Base-by-base conservation (phyloP, 2,888 invertebrate species). In the Tholera decimalis region DNA sequence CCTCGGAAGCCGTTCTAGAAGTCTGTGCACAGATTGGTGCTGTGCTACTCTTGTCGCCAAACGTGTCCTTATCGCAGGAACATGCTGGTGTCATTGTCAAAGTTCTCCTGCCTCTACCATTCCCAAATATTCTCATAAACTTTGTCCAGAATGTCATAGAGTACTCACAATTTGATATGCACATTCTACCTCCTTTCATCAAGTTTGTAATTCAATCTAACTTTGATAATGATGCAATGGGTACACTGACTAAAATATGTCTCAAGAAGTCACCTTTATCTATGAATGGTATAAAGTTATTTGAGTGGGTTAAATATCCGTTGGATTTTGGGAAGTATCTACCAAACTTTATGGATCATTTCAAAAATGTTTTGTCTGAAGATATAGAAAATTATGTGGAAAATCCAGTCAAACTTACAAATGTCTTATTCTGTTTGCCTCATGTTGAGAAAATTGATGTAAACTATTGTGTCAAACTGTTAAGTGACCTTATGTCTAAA, bases 101-200 rank as follows among this genome's bases (percentile, higher is more conserved):
- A 82, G 97, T 97, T 73, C 91, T 97, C 26, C 87, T 98, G 33
- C 94, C 94, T 13, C 87, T 97, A 13, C 93, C 96, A 9, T 93
- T 96, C 59, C 94, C 96, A 50, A 90, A 93, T 35, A 94, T 97
- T 20, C 93, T 97, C 35, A 95, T 97, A 54, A 94, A 96, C 61
- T 97, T 98, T 84, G 96, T 98, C 3, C 96, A 97, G 81, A 96
- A 96, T 88, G 96, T 98, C 4, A 94, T 96, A 39, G 89, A 95
- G 35, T 97, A 97, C 84, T 95, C 97, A 0, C 96, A 97, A 55
- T 98, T 98, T 88, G 98, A 98, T 85, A 95, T 97, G 75, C 94
- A 97, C 35, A 96, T 98, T 70, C 90, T 98, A 55, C 97, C 98
- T 0, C 95, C 96, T 18, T 96, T 97, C 67, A 82, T 98, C 28